Conservation (phyloP, 1,140 invertebrate genomes). For the Calycopis cecrops region DNA sequence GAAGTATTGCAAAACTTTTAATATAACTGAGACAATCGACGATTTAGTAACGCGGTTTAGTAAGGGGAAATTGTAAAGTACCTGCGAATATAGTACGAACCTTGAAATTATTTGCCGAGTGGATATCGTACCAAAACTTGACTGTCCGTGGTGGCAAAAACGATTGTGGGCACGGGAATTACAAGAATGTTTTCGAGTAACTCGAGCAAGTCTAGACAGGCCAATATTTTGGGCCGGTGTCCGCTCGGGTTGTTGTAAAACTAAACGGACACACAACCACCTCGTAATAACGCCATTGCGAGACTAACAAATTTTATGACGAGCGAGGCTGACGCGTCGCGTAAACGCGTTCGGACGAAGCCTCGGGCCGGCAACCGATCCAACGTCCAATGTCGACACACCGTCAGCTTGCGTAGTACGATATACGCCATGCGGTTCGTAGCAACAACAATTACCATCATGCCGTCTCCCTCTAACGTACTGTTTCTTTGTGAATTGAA, state of each 20-base stretch:
- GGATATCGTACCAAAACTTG: constrained; percentile 75
- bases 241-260: constrained; percentile 69
- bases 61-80: constrained; percentile 65
- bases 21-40: constrained; percentile 61
- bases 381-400: constrained; percentile 74
- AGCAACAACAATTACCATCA: constrained; percentile 26
- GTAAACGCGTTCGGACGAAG: constrained; percentile 43
- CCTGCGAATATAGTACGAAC: constrained; percentile 70
- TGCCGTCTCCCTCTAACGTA: constrained; percentile 44
- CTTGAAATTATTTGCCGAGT: constrained; percentile 73
- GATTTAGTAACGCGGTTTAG: constrained; percentile 65
- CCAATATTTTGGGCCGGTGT: constrained; percentile 76
- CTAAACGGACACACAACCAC: constrained; percentile 69
- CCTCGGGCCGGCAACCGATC: constrained; percentile 65
- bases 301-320: constrained; percentile 55
- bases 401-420: constrained; percentile 72
- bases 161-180: constrained; percentile 50
- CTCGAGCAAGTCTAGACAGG: constrained; percentile 70
- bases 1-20: constrained; percentile 55
- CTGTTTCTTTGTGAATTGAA: constrained; percentile 24
- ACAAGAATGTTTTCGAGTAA: constrained; percentile 66
- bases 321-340: constrained; percentile 40
- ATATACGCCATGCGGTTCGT: constrained; percentile 63
- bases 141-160: constrained; percentile 65
- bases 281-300: constrained; percentile 71